Base-by-base conservation (phyloP, 2,113 vertebrate genomes). In the Spermophilus dauricus region DNA sequence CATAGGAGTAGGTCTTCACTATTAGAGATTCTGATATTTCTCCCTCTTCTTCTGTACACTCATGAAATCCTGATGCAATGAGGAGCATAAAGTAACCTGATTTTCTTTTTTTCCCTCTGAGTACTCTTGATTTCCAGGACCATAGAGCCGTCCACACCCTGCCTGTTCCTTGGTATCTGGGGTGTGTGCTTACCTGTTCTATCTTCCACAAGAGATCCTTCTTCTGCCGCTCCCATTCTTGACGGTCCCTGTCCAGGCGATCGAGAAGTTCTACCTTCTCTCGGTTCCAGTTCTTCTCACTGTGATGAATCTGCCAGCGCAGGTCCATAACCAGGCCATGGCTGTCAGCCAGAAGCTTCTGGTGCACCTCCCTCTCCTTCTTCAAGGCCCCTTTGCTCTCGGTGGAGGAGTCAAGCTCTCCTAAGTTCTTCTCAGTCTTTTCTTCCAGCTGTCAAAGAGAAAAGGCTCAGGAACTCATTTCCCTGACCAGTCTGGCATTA, bases 291-390 rank as follows among this genome's bases (percentile, higher is more conserved):
- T 98, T 99, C 97, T 99, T 99, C 98, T 99, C 99, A 0, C 98
- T 99, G 85, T 99, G 99, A 97, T 99, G 99, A 89, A 99, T 99
- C 98, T 99, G 99, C 99, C 99, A 99, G 97, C 99, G 99, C 48
- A 99, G 99, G 97, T 99, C 99, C 99, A 99, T 98, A 45, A 99
- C 99, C 89, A 99, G 97, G 77, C 98, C 97, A 51, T 99, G 99
- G 96, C 99, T 99, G 87, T 99, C 99, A 0, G 99, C 99, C 84
- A 99, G 98, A 78, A 99, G 99, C 53, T 99, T 99, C 98, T 98
- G 99, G 93, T 99, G 99, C 75, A 99, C 99, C 97, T 99, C 99
- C 4, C 99, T 98, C 98, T 99, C 99, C 97, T 97, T 99, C 93
- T 98, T 98, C 30, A 99, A 94, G 48, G 97, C 94, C 37, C 97